A percentile compares a stretch with the other conserved stretches of the same genome.
Evolutionary conservation across 2,888 invertebrate species (phyloP).

Genomic region (Caenorhabditis japonica): DNA sequence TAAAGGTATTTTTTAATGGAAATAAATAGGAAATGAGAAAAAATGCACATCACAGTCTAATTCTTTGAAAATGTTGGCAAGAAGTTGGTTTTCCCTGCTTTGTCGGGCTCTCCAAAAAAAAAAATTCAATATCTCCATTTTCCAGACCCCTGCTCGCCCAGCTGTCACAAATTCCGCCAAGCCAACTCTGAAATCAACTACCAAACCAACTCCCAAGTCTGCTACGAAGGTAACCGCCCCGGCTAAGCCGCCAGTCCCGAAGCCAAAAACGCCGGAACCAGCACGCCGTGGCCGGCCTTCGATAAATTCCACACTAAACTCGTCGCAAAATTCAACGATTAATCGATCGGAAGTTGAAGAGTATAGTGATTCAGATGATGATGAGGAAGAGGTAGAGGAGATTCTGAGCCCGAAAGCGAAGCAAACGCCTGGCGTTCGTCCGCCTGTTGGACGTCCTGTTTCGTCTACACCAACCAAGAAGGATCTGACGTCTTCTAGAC

Average conservation of each 20-base stretch:
- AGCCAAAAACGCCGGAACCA: slow-evolving; percentile 13
- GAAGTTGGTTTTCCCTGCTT: too few relatives aligned
- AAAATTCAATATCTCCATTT: neutral
- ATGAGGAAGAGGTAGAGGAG: slow-evolving; percentile 13
- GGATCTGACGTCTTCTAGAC: neutral
- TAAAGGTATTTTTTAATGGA: slow-evolving; percentile 20
- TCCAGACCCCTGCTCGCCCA: slow-evolving; percentile 27
- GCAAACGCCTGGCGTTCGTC: slow-evolving; percentile 7
- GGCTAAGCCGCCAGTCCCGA: slow-evolving; percentile 18
- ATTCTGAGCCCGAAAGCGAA: slow-evolving; percentile 11
- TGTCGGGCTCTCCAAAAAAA: too few relatives aligned
- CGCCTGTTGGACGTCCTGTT: slow-evolving; percentile 32
- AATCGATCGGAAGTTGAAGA: slow-evolving; percentile 45
- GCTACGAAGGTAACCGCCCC: neutral
- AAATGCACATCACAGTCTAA: too few relatives aligned
- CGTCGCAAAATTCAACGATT: slow-evolving; percentile 8
- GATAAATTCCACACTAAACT: slow-evolving; percentile 7
- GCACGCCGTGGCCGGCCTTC: slow-evolving; percentile 9
- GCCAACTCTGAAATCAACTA: slow-evolving; percentile 4
- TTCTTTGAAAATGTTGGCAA: too few relatives aligned
- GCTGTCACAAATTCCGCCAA: neutral
- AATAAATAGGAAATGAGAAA: too few relatives aligned
- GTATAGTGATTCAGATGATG: slow-evolving; percentile 31
- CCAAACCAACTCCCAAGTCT: slow-evolving; percentile 16
- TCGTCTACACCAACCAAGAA: slow-evolving; percentile 50